phyloP scores from a whole-genome alignment of 1,140 invertebrate genomes.

The Formica exsecta region DNA sequence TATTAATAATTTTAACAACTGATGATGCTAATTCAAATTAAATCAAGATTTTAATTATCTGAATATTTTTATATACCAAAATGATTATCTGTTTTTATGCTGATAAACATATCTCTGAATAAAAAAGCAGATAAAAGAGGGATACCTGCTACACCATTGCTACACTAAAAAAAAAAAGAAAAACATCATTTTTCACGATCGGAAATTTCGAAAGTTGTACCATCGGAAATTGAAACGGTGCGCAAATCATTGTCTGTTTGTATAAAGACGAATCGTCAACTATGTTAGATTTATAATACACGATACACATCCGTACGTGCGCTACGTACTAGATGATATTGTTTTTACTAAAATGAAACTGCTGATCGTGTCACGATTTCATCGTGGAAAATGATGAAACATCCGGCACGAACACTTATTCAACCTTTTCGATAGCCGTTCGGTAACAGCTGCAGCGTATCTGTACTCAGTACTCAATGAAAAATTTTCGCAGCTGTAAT shows the following conservation, averaged over 20 bases:
- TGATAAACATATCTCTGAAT: not conserved
- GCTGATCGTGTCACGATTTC: slow-evolving; percentile 19
- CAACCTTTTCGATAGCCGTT: not conserved
- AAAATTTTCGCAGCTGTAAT: not conserved
- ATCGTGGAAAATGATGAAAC: slow-evolving; percentile 21
- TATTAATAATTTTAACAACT: not conserved
- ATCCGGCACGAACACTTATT: slow-evolving; percentile 23
- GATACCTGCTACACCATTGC: not conserved
- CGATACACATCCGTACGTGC: not conserved
- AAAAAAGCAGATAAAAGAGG: not conserved
- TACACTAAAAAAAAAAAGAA: not conserved
- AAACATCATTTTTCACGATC: slow-evolving; percentile 20
- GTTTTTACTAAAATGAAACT: slow-evolving; percentile 42
- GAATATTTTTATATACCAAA: not conserved
- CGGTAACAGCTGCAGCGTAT: slow-evolving; percentile 33
- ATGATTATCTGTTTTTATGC: too few relatives aligned
- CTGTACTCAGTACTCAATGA: not conserved
- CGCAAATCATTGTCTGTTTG: slow-evolving; percentile 31
- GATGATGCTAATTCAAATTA: not conserved
- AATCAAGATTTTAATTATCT: not conserved
- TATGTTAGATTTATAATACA: slow-evolving; percentile 31
- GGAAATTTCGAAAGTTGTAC: slow-evolving; percentile 34
- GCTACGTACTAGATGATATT: slow-evolving; percentile 45
- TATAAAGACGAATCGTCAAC: slow-evolving; percentile 21
- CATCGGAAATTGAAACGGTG: slow-evolving; percentile 43